A percentile compares a stretch with the other conserved stretches of the same genome.
Conservation (phyloP, 1,140 invertebrate genomes). For the Penaeus chinensis region DNA sequence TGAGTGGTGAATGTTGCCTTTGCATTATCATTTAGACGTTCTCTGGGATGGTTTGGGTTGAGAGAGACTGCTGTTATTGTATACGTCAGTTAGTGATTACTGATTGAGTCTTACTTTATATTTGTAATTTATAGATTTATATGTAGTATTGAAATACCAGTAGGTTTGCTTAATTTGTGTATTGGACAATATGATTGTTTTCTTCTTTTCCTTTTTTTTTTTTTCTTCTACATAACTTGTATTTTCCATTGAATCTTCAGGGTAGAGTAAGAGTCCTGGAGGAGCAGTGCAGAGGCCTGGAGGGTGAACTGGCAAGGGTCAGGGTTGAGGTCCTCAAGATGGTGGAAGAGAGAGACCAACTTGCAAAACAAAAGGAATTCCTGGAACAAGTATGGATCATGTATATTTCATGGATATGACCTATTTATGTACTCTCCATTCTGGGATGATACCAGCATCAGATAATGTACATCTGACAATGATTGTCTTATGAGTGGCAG, state of each 20-base stretch:
- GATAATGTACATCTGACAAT: not conserved
- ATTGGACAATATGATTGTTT: not conserved
- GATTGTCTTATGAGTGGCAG: no score
- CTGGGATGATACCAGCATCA: not conserved
- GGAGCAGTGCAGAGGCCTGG: conserved; percentile 31
- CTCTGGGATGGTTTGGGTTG: no score
- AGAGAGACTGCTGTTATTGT: no score
- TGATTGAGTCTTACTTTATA: no score
- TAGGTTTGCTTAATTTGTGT: not conserved
- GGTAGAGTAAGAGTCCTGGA: conserved; percentile 38
- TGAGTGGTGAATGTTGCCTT: no score
- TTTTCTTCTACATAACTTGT: not conserved
- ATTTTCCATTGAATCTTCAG: not conserved
- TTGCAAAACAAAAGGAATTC: not conserved
- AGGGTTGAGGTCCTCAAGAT: conserved; percentile 42
- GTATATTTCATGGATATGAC: not conserved
- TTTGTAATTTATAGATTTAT: not conserved
- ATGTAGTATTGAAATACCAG: not conserved
- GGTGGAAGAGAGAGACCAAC: conserved; percentile 37
- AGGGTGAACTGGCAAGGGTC: conserved; percentile 39
- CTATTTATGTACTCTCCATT: not conserved
- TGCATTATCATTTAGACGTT: no score
- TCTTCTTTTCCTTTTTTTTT: not conserved
- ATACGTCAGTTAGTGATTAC: not conserved
- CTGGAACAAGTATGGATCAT: conserved; percentile 23